Conservation (phyloP, 2,888 invertebrate species). For the Sarcophaga subvicina region DNA sequence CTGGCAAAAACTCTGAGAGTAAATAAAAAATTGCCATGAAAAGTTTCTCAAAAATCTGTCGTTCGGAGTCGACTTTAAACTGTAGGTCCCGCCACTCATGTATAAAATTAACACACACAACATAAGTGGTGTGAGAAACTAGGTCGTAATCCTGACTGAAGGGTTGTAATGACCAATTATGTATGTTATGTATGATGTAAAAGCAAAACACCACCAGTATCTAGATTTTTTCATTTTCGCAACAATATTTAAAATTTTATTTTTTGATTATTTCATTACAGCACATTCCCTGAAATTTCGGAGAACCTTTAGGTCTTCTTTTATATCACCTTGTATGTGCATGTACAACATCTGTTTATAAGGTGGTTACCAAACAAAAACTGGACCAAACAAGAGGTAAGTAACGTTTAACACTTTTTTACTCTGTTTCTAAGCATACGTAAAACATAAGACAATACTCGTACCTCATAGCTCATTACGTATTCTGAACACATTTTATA, state of each 20-base stretch:
- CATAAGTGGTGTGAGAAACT: too few species aligned
- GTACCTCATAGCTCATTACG: conserved; percentile 32
- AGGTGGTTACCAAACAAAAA: conserved; percentile 64
- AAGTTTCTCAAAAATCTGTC: too few species aligned
- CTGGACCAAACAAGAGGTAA: conserved; percentile 71
- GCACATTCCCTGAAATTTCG: not conserved
- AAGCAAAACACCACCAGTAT: too few species aligned
- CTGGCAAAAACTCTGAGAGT: too few species aligned
- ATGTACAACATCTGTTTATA: conserved; percentile 45
- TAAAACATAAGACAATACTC: not conserved
- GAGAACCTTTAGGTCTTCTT: conserved; percentile 1
- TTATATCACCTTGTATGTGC: not conserved
- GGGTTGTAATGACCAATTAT: too few species aligned
- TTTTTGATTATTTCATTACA: conserved; percentile 7
- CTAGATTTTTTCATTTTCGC: too few species aligned
- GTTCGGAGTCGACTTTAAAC: too few species aligned
- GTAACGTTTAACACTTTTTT: conserved; percentile 58
- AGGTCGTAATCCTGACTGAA: too few species aligned
- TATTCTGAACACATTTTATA: conserved; percentile 50
- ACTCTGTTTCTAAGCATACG: conserved; percentile 1
- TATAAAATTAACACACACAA: too few species aligned
- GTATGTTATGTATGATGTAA: too few species aligned
- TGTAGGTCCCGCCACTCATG: too few species aligned
- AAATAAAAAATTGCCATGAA: too few species aligned
- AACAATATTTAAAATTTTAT: not conserved